Percentiles rank a stretch among this genome's conserved stretches.
These are phyloP conservation scores for Drosophila helvetica DNA, from an alignment of 2,888 invertebrate genomes.

Conservation along the genomic window DNA sequence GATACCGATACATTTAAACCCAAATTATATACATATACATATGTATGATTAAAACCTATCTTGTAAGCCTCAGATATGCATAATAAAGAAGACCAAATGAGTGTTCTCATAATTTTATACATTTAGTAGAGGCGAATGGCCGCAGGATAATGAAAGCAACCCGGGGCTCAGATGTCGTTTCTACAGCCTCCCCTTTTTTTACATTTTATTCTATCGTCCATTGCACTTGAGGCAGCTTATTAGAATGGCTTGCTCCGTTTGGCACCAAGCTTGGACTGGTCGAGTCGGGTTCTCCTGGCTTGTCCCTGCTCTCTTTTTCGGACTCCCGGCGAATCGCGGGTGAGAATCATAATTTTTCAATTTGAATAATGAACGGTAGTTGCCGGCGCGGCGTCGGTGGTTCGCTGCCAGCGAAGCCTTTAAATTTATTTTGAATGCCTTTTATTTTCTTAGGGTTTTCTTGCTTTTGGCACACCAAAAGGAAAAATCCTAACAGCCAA, in stretches of 20 bases:
- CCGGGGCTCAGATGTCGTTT: conserved; percentile 45
- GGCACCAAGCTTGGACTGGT: conserved; percentile 41
- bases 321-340: conserved; percentile 55
- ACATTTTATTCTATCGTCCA: conserved; percentile 30
- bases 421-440: conserved; percentile 71
- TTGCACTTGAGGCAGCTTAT: conserved; percentile 75
- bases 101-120: conserved; percentile 52
- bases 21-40: not conserved
- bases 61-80: not conserved
- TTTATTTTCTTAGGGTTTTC: conserved; percentile 41
- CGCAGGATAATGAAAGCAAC: conserved; percentile 60
- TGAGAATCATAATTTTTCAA: conserved; percentile 78
- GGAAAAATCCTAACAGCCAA: conserved; percentile 63
- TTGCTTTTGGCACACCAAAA: conserved; percentile 23
- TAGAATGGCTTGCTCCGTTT: conserved; percentile 65
- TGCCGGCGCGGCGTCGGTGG: conserved; percentile 39
- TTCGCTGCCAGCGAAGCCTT: conserved; percentile 63
- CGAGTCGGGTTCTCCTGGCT: not conserved
- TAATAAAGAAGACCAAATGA: not conserved
- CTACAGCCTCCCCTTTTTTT: not conserved
- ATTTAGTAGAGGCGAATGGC: conserved; percentile 66
- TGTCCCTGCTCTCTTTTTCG: conserved; percentile 23
- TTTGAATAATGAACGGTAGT: conserved; percentile 74
- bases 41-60: not conserved
- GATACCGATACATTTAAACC: not conserved